phyloP scores from a whole-genome alignment of 2,113 vertebrate species.

The Lethenteron camtschaticum region DNA sequence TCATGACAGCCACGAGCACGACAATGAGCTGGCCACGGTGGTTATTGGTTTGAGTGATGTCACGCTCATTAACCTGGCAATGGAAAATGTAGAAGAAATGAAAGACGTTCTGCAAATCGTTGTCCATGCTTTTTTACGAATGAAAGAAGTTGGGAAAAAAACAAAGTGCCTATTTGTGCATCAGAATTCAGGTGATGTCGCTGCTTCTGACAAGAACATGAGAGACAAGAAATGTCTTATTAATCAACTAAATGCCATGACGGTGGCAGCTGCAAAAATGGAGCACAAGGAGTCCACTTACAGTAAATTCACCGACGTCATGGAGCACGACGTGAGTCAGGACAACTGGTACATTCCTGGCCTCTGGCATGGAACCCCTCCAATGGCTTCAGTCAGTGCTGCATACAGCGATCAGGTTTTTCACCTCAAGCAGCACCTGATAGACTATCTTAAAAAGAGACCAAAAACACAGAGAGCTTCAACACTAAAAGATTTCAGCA shows the following conservation, averaged over 20 bases:
- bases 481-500: slow-evolving; percentile 14
- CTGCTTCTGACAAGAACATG: slow-evolving; percentile 11
- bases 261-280: slow-evolving; percentile 12
- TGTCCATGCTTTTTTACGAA: slow-evolving; percentile 31
- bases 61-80: slow-evolving; percentile 22
- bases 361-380: slow-evolving; percentile 27
- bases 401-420: slow-evolving; percentile 22
- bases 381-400: slow-evolving; percentile 24
- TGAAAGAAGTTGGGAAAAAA: slow-evolving; percentile 18
- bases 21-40: slow-evolving; percentile 22
- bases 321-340: slow-evolving; percentile 20
- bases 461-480: neutral
- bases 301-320: slow-evolving; percentile 21
- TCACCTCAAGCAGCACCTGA: slow-evolving; percentile 22
- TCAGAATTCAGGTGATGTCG: slow-evolving; percentile 14
- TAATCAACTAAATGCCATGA: slow-evolving; percentile 18
- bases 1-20: slow-evolving; percentile 10
- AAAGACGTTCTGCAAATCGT: slow-evolving; percentile 25
- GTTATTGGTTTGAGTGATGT: slow-evolving; percentile 14
- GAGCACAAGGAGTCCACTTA: neutral
- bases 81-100: slow-evolving; percentile 16
- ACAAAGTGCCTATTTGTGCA: slow-evolving; percentile 18
- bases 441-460: slow-evolving; percentile 13
- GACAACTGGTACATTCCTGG: slow-evolving; percentile 24
- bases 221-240: slow-evolving; percentile 16